phyloP scores from a whole-genome alignment of 2,888 invertebrate species.

The Pristionchus maxplancki region DNA sequence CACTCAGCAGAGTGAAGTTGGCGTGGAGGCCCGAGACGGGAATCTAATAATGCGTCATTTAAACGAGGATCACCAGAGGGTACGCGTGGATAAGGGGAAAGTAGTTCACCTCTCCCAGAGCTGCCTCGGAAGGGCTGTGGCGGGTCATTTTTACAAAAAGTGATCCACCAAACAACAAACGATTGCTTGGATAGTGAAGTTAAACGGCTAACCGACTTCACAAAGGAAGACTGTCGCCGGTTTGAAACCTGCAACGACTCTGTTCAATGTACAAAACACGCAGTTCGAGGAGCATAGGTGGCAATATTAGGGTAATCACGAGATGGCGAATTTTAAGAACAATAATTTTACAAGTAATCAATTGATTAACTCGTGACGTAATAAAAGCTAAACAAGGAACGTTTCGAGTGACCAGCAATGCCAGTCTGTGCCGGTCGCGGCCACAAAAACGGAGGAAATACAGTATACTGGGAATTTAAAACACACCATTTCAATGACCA shows the following conservation, averaged over 20 bases:
- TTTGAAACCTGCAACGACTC: slow-evolving; percentile 12
- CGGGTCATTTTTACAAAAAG: slow-evolving; percentile 33
- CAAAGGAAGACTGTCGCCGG: slow-evolving; percentile 47
- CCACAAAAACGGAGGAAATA: not conserved
- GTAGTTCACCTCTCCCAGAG: not conserved
- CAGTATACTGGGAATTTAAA: not conserved
- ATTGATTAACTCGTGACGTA: slow-evolving; percentile 27
- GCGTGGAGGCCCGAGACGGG: slow-evolving; percentile 46
- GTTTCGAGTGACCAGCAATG: slow-evolving; percentile 42
- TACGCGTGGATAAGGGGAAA: not conserved
- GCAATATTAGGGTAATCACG: not conserved
- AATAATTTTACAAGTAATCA: slow-evolving; percentile 1
- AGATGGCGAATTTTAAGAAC: not conserved
- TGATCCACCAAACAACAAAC: slow-evolving; percentile 25
- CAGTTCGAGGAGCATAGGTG: too few relatives aligned
- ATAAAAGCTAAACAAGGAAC: not conserved
- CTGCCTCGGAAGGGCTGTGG: slow-evolving; percentile 42
- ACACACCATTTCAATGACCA: too few relatives aligned
- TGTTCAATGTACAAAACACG: not conserved
- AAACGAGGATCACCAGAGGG: not conserved
- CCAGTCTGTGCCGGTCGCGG: slow-evolving; percentile 45
- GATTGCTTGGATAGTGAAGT: slow-evolving; percentile 16
- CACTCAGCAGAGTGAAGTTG: slow-evolving; percentile 46
- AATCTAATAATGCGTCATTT: not conserved
- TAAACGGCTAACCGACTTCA: slow-evolving; percentile 35